Evolutionary conservation across 53 echinoderm and acorn worm species (phyloP), one percentile per base, ranked within the genome.

Genomic region (Henricia sp.): DNA sequence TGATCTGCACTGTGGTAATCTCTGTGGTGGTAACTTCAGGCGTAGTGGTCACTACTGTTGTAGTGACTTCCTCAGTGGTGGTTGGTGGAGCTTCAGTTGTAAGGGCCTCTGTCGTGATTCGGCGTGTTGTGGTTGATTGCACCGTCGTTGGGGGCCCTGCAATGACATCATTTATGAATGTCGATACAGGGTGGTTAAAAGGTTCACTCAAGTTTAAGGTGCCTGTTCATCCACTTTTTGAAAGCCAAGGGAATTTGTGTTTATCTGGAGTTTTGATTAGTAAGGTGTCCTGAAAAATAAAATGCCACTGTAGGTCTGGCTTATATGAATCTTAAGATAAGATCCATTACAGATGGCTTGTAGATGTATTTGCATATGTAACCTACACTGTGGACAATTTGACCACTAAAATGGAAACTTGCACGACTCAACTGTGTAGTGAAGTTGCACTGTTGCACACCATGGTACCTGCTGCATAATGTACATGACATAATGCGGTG

Each of bases 61-160:
- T 68, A 1, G 38, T 66, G 21, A 25, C 43, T 68, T 58, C 13
- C 27, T 58, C 27, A 58, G 6, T 58, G 58, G n/a, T 25, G 25
- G 58, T 58, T 58, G 3, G 26, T 58, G 28, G 58, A 58, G 58
- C 27, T 58, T 58, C 26, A 26, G 58, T 23, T 58, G 58, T 53
- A 8, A 39, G 38, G 1, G 72, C 72, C 9, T 24, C 57, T 16
- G 42, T 19, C 1, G 71, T 71, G 27, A 50, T 44, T 19, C 4
- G 55, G 55, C 4, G 17, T 21, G 16, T 23, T 19, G 66, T 65
- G 14, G 66, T 65, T 17, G 66, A n/a, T n/a, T 34, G 13, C 3
- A 65, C n/a, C 2, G 55, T 55, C 6, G 66, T 65, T 65, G 66
- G 48, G 9, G n/a, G n/a, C 29, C 58, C 5, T 58, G 28, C 26